Percentiles rank a stretch among this genome's conserved stretches.
Evolutionary conservation across 2,113 vertebrate genomes (phyloP).

Genomic region (Petaurus breviceps): DNA sequence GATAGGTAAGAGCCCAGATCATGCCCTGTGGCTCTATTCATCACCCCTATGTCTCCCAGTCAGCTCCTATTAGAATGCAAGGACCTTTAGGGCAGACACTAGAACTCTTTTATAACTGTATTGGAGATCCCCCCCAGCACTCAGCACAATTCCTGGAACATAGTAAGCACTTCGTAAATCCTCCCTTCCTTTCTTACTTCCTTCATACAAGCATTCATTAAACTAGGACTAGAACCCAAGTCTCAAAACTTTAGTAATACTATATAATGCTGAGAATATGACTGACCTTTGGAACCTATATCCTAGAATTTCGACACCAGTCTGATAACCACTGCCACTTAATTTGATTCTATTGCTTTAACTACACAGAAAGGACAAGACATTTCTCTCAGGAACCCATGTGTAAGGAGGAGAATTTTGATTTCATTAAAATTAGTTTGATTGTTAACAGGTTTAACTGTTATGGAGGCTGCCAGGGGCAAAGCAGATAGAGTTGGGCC

Average conservation of each 20-base stretch:
- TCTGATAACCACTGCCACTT: background rate
- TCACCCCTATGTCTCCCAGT: background rate
- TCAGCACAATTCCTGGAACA: background rate
- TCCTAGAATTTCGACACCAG: background rate
- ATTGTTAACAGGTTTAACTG: background rate
- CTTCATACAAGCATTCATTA: background rate
- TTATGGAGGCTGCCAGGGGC: too few relatives aligned
- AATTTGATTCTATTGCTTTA: background rate
- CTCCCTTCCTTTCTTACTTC: background rate
- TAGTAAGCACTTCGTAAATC: background rate
- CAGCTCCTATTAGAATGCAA: background rate
- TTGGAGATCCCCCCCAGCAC: accelerated
- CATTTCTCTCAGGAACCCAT: background rate
- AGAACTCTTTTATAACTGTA: background rate
- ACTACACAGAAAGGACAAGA: background rate
- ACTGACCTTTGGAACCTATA: background rate
- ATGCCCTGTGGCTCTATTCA: background rate
- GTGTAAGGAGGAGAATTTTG: background rate
- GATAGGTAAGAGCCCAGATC: background rate
- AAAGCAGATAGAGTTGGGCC: background rate
- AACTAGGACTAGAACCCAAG: background rate
- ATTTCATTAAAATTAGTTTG: background rate
- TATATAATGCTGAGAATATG: background rate
- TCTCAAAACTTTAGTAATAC: background rate
- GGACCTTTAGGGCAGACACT: background rate